phyloP scores from a whole-genome alignment of 2,797 vertebrate genomes.

The Sphenodon punctatus region DNA sequence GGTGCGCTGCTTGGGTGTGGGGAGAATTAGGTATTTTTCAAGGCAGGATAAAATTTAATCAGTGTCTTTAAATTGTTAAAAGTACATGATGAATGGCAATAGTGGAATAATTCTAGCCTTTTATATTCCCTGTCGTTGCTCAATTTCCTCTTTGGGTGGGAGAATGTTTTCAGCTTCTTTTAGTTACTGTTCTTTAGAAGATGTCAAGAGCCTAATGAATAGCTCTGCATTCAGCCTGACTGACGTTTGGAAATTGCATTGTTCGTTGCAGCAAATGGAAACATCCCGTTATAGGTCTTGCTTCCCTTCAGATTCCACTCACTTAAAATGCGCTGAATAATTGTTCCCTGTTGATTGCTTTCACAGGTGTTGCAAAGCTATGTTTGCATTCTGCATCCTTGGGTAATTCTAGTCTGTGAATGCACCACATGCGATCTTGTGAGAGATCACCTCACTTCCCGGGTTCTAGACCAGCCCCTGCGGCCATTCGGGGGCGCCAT shows the following conservation, averaged over 20 bases:
- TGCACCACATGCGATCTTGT: conserved; percentile 34
- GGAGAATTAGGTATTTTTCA: background rate
- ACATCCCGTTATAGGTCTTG: conserved; percentile 25
- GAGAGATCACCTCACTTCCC: no score
- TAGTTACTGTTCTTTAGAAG: conserved; percentile 29
- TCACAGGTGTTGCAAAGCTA: conserved; percentile 25
- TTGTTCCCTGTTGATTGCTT: conserved; percentile 46
- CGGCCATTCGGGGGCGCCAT: no score
- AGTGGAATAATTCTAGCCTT: background rate
- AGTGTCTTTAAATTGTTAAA: background rate
- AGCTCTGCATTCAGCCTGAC: conserved; percentile 3
- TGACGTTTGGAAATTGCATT: conserved; percentile 31
- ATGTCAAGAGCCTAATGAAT: conserved; percentile 12
- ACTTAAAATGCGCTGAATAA: conserved; percentile 43
- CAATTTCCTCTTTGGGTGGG: conserved; percentile 9
- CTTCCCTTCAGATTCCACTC: conserved; percentile 36
- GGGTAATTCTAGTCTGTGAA: conserved; percentile 26
- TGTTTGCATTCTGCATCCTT: conserved; percentile 49
- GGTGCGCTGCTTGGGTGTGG: background rate
- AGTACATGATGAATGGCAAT: background rate
- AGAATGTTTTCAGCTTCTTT: conserved; percentile 6
- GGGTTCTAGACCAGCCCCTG: no score
- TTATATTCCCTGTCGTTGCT: background rate
- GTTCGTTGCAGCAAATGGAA: conserved; percentile 7
- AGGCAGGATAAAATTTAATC: background rate